phyloP scores from a whole-genome alignment of 2,113 vertebrate genomes.

The Marcusenius ussheri region DNA sequence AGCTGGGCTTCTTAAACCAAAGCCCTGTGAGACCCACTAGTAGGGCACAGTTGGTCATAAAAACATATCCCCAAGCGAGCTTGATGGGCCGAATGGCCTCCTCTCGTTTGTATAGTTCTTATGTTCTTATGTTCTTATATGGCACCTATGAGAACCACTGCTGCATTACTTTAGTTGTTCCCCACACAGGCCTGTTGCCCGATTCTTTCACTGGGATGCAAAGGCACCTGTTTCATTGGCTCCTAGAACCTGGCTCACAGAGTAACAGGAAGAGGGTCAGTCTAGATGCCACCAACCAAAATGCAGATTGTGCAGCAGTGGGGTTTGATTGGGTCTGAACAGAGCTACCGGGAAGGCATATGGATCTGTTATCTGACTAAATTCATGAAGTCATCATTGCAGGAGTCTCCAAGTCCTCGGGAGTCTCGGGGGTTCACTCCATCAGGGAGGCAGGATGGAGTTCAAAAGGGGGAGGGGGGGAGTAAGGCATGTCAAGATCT shows the following conservation, averaged over 20 bases:
- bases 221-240: not conserved
- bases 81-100: too few species aligned
- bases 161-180: not conserved
- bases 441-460: not conserved
- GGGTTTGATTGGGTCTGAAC: conserved; percentile 63
- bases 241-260: not conserved
- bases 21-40: not conserved
- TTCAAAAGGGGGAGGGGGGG: not conserved
- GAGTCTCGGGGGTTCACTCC: conserved; percentile 34
- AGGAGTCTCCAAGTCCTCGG: conserved; percentile 39
- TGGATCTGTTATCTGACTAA: conserved; percentile 57
- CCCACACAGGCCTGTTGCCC: not conserved
- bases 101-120: too few species aligned
- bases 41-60: not conserved
- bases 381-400: conserved; percentile 48
- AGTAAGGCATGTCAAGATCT: not conserved
- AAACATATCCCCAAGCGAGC: too few species aligned
- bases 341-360: conserved; percentile 48
- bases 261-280: too few species aligned
- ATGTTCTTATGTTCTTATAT: too few species aligned
- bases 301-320: conserved; percentile 35
- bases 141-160: not conserved
- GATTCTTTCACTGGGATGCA: not conserved
- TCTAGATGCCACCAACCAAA: not conserved
- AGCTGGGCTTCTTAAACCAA: not conserved